Conservation (phyloP, 2,888 invertebrate genomes). For the Eumerus sabulonum region DNA sequence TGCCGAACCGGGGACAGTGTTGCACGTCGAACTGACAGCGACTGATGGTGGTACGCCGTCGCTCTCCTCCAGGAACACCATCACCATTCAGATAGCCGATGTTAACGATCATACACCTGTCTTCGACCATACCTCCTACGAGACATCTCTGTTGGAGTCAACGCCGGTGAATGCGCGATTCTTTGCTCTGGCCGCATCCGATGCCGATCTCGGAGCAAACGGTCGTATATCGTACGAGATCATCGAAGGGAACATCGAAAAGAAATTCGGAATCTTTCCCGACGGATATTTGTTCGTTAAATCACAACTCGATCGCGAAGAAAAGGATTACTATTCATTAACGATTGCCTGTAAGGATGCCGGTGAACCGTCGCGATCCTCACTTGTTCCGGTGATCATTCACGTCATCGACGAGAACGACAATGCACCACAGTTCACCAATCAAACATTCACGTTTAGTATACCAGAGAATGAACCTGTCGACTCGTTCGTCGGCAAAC, state of each 20-base stretch:
- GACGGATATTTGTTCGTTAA: constrained; percentile 95
- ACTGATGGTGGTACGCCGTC: constrained; percentile 90
- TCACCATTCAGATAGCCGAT: constrained; percentile 88
- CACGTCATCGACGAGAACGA: constrained; percentile 98
- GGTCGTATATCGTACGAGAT: constrained; percentile 90
- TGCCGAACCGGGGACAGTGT: constrained; percentile 85
- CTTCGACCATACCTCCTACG: constrained; percentile 94
- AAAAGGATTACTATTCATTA: constrained; percentile 93
- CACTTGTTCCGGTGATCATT: constrained; percentile 93
- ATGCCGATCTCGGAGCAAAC: constrained; percentile 91
- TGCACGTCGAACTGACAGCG: constrained; percentile 89
- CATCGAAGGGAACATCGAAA: constrained; percentile 90
- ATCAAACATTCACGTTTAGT: constrained; percentile 93
- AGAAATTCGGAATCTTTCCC: constrained; percentile 95
- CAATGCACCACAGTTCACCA: constrained; percentile 94
- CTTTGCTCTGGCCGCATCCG: constrained; percentile 93
- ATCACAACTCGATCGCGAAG: constrained; percentile 92
- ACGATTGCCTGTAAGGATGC: constrained; percentile 91
- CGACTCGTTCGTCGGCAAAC: constrained; percentile 94
- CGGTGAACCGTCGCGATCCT: constrained; percentile 87
- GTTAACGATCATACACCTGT: constrained; percentile 98
- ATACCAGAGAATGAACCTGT: constrained; percentile 93
- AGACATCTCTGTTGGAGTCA: constrained; percentile 93
- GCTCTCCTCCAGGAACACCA: constrained; percentile 86
- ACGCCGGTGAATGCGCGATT: constrained; percentile 94